Evolutionary conservation across 2,797 vertebrate species (phyloP), one percentile per base, ranked within the genome.

Genomic region (Sphenodon punctatus): DNA sequence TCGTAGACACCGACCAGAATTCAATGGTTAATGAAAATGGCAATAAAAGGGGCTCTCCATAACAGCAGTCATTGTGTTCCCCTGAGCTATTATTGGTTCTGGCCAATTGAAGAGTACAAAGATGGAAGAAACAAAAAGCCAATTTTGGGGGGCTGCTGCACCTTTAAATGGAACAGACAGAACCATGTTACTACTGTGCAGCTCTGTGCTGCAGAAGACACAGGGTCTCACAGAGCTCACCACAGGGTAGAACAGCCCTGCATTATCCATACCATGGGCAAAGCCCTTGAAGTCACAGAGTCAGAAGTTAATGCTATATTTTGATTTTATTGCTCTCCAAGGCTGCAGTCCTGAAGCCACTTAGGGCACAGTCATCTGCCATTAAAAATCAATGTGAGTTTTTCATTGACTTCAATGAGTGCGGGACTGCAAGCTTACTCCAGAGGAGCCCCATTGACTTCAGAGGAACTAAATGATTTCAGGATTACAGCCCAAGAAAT

Each of bases 241-340:
- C 42, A 42, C 55, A 22, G 60, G 75, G 64, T 11, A 3, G 0
- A 53, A 2, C n/a, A 8, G 65, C 59, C 32, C 63, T 80, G 60
- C 19, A n/a, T n/a, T n/a, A n/a, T n/a, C n/a, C n/a, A n/a, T 11
- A 20, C 63, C 51, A 55, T 5, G 39, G 39, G 19, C 13, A 73
- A 70, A 7, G 14, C 6, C 16, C 73, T 22, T 42, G 72, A 70
- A 67, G 41, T 36, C 8, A 39, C 39, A 39, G 39, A 39, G 39
- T 4, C 11, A 39, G 39, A 39, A 1, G 2, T 16, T 53, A 72
- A 53, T 76, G 13, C 6, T 61, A 25, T 12, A 8, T 32, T 20
- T 23, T 25, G 80, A 78, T 51, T 25, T 79, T 15, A 22, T 77
- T 79, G 81, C 32, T 78, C 79, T 88, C 61, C 9, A 70, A 43